Evolutionary conservation across 2,113 vertebrate species (phyloP), one percentile per base, ranked within the genome.

Genomic region (Gobio gobio): DNA sequence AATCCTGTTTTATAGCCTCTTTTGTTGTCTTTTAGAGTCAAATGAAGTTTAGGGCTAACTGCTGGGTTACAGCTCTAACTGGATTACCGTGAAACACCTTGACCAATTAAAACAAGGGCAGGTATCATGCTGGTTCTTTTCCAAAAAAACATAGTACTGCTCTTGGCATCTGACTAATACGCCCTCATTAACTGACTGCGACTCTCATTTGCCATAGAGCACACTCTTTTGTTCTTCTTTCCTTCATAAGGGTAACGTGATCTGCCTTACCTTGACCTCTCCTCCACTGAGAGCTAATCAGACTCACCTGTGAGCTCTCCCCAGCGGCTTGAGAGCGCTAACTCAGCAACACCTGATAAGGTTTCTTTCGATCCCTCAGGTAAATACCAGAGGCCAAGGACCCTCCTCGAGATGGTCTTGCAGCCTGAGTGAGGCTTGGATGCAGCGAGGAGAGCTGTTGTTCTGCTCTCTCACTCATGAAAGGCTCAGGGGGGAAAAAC

Each of bases 51-150:
- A 90, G 84, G 56, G 58, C 51, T 85, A 47, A 22, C 54, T 77
- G 90, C 82, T 59, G 82, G 77, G 72, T 85, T 68, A 83, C 66
- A 77, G 72, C 43, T 54, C 49, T 58, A 43, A 58, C 5, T 85
- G 92, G 91, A 93, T 93, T 93, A 91, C 54, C 85, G 81, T 88
- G 87, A 93, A 90, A 89, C 87, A 91, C 93, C 88, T 89, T 90
- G 91, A 92, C 90, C 92, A 94, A 94, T 94, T 95, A 93, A 90
- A 89, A 90, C 78, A 68, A 91, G 91, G 92, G 93, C 93, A 94
- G 93, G 92, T 93, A 92, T 94, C 88, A 18, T 87, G 88, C 90
- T 92, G 91, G 91, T 93, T 92, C 91, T 85, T 83, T 83, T 73
- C 26, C 61, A n/a, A 51, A 54, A 86, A 64, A 85, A 91, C 93